A percentile compares a stretch with the other conserved stretches of the same genome.
Conservation (phyloP, 2,113 vertebrate species). For the Hypocryptadius cinnamomeus region DNA sequence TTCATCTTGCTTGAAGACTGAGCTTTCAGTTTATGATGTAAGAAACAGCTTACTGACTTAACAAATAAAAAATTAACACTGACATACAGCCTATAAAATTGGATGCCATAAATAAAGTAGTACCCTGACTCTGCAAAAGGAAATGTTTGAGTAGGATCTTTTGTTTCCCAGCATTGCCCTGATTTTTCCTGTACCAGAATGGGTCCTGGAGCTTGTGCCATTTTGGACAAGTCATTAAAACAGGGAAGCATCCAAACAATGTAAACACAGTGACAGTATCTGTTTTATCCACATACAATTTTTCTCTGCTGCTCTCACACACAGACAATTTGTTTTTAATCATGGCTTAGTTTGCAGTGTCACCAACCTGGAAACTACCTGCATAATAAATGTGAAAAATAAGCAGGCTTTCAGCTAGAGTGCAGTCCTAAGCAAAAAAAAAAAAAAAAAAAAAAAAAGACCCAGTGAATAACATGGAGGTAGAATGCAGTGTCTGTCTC, state of each 20-base stretch:
- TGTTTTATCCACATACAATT: not conserved
- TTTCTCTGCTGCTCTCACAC: not conserved
- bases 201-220: not conserved
- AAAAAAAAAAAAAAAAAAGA: not conserved
- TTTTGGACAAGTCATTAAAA: not conserved
- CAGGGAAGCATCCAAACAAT: not conserved
- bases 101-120: not conserved
- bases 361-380: not conserved
- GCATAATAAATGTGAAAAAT: not conserved
- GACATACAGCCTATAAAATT: not conserved
- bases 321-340: not conserved
- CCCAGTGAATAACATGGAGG: not conserved
- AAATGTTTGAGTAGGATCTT: not conserved
- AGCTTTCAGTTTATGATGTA: not conserved
- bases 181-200: not conserved
- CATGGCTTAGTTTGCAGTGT: not conserved
- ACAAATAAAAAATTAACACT: not conserved
- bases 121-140: not conserved
- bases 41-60: not conserved
- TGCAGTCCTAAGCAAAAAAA: not conserved
- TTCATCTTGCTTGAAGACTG: not conserved
- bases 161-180: not conserved
- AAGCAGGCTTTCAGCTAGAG: not conserved
- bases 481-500: not conserved
- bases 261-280: not conserved